Conservation (phyloP, 1,140 invertebrate genomes). For the Episyrphus balteatus region DNA sequence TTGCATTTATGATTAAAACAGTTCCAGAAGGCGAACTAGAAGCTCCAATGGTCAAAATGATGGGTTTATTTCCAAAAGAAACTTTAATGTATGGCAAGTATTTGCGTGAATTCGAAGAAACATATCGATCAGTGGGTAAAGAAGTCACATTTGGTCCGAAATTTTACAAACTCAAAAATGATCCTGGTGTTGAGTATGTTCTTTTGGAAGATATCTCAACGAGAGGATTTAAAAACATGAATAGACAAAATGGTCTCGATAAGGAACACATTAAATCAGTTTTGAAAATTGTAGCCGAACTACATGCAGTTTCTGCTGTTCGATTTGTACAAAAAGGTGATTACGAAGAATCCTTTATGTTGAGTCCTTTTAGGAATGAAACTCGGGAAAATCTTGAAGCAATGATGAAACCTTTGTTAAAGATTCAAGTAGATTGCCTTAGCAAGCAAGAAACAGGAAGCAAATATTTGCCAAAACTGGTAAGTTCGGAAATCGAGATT, state of each 20-base stretch:
- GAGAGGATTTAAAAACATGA: slow-evolving; percentile 41
- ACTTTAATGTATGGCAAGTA: slow-evolving; percentile 14
- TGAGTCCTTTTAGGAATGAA: slow-evolving; percentile 2
- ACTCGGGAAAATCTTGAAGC: not conserved
- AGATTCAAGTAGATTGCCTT: not conserved
- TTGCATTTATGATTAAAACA: slow-evolving; percentile 21
- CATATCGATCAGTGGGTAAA: slow-evolving; percentile 24
- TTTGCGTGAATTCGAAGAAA: slow-evolving; percentile 20
- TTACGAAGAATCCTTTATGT: not conserved
- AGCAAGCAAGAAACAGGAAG: too few species aligned
- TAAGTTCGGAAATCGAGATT: too few species aligned
- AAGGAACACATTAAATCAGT: slow-evolving; percentile 37
- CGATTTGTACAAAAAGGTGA: slow-evolving; percentile 11
- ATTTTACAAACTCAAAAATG: slow-evolving; percentile 6
- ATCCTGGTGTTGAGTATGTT: slow-evolving; percentile 26
- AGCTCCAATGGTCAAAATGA: slow-evolving; percentile 14
- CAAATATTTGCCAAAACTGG: too few species aligned
- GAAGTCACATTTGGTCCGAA: slow-evolving; percentile 15
- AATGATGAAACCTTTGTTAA: not conserved
- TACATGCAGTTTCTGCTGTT: slow-evolving; percentile 38
- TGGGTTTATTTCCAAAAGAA: slow-evolving; percentile 27
- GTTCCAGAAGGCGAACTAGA: slow-evolving; percentile 9
- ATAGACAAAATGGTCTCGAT: slow-evolving; percentile 40
- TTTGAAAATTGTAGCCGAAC: slow-evolving; percentile 42
- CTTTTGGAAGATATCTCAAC: slow-evolving; percentile 39